Evolutionary conservation across 1,140 invertebrate genomes (phyloP), one percentile per base, ranked within the genome.

Genomic region (Conus ventricosus): DNA sequence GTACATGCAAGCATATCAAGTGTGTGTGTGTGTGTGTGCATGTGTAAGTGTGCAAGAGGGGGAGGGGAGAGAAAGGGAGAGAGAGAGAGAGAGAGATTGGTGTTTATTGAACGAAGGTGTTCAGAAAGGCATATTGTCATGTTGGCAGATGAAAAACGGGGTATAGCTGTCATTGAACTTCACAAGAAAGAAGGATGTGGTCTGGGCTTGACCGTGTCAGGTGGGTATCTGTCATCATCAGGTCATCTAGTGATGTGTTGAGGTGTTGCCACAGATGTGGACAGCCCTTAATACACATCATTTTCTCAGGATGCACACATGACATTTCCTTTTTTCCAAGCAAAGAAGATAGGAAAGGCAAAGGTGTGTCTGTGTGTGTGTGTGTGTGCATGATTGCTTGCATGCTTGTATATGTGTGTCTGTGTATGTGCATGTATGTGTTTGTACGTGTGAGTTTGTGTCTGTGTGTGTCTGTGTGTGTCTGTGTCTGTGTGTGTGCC

Each of bases 131-230:
- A 39, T 8, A 51, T 20, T 51, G 80, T 54, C 7, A 11, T 55
- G 23, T 53, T 81, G 88, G 4, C 90, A 93, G 94, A 94, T 88
- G 93, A 94, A 15, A 90, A 89, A 39, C 90, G 90, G 71, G 93
- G 93, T 15, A 90, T 91, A 57, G 88, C 93, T 20, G 57, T 93
- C 23, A 92, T 95, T 25, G 93, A 94, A 83, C 90, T 95, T 51
- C 89, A 90, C 25, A 95, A 95, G 89, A 91, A 91, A 89, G 93
- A 94, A 91, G 94, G 94, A 51, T 92, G 91, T 92, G 93, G 93
- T 54, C 91, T 95, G 5, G 94, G 94, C 17, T 89, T 95, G n/a
- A 94, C 93, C n/a, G 84, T 95, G 25, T 92, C 94, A 90, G 94
- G 94, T 95, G 93, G 78, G 86, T 82, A 54, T 8, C 27, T 87